A percentile compares a stretch with the other conserved stretches of the same genome.
These are phyloP conservation scores for Balanococcus diminutus DNA, from an alignment of 2,888 invertebrate genomes.

Conservation along the genomic window DNA sequence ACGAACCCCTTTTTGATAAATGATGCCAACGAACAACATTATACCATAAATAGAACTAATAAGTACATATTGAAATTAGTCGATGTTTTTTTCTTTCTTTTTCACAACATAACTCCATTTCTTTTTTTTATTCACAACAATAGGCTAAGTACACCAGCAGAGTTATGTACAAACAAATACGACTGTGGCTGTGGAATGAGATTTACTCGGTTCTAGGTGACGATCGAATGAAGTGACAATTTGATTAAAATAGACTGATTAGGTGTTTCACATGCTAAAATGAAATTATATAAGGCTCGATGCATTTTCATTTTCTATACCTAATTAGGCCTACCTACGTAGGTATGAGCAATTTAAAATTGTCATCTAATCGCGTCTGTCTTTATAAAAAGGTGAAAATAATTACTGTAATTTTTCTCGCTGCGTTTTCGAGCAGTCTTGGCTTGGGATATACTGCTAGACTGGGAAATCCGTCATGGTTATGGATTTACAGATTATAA, in stretches of 20 bases:
- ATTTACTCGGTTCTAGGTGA: not conserved
- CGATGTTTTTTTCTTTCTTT: not conserved
- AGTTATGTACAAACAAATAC: not conserved
- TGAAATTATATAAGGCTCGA: not conserved
- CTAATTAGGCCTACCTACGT: not conserved
- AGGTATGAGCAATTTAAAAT: not conserved
- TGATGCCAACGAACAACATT: not conserved
- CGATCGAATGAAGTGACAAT: not conserved
- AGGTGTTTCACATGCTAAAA: not conserved
- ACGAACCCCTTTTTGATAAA: constrained; percentile 18
- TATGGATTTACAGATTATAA: not conserved
- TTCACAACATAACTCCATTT: not conserved
- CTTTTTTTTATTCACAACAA: not conserved
- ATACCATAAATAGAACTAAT: not conserved
- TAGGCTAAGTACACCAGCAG: too few relatives aligned
- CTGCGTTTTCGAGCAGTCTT: not conserved
- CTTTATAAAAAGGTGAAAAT: not conserved
- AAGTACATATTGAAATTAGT: not conserved
- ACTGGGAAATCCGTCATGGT: constrained; percentile 1
- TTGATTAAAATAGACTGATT: not conserved
- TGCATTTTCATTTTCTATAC: too few relatives aligned
- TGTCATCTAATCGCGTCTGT: not conserved
- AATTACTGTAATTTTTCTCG: not conserved
- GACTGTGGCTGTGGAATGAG: not conserved
- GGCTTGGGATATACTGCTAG: not conserved